These are phyloP conservation scores for Sander vitreus DNA, from an alignment of 2,113 vertebrate species.

Conservation along the genomic window DNA sequence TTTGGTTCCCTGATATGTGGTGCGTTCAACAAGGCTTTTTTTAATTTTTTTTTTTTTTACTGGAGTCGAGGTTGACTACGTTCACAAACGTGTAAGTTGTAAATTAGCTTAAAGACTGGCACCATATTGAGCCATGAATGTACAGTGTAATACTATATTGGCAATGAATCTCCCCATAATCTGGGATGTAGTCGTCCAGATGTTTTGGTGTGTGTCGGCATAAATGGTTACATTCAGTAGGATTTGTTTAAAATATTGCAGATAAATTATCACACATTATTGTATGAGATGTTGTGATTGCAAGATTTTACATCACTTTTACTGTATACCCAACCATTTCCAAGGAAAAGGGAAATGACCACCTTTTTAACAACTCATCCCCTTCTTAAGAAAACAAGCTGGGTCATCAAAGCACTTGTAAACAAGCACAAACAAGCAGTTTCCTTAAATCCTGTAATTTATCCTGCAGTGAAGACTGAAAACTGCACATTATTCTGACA, in stretches of 20 bases:
- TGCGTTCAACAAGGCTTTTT: conserved; percentile 50
- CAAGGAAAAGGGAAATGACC: not conserved
- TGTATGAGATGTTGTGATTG: conserved; percentile 45
- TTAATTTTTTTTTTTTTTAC: conserved; percentile 27
- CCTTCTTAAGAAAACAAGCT: conserved; percentile 11
- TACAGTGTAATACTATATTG: conserved; percentile 64
- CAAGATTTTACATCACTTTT: conserved; percentile 31
- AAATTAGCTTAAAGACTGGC: conserved; percentile 70
- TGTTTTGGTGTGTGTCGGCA: conserved; percentile 57
- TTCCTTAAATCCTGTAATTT: conserved; percentile 4
- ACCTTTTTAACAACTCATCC: conserved; percentile 1
- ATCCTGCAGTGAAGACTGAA: conserved; percentile 6
- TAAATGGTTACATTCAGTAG: conserved; percentile 36
- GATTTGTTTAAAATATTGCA: conserved; percentile 29
- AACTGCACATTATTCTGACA: conserved; percentile 3
- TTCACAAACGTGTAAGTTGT: conserved; percentile 61
- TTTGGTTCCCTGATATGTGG: conserved; percentile 31
- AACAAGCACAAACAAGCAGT: conserved; percentile 47
- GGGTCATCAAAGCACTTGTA: not conserved
- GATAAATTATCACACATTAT: conserved; percentile 21
- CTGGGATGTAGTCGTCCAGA: conserved; percentile 67
- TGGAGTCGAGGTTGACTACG: conserved; percentile 35
- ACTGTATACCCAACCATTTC: conserved; percentile 5
- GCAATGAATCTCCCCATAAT: conserved; percentile 46
- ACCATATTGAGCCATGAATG: conserved; percentile 73